Evolutionary conservation across 2,797 vertebrate species (phyloP), one percentile per base, ranked within the genome.

Genomic region (Acipenser ruthenus): DNA sequence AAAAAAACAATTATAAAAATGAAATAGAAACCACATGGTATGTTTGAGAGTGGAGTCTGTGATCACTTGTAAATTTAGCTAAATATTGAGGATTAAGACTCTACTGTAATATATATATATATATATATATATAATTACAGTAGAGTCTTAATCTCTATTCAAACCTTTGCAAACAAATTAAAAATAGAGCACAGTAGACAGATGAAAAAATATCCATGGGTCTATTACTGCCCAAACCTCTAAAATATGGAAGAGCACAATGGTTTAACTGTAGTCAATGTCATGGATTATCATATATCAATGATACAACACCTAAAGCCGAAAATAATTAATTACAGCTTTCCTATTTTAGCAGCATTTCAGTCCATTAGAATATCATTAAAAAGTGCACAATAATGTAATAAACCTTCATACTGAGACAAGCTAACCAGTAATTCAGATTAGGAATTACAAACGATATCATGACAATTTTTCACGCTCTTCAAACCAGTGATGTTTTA

Each of bases 401-500:
- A 60, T 62, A 68, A 56, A 66, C 65, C 12, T 67, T 67, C 63
- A 49, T 66, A 60, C 71, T 61, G 49, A 50, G 64, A 58, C 73
- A 15, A 7, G 55, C 78, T 80, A 72, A 75, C 72, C 61, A 7
- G 74, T 79, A 77, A 77, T 77, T 77, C 80, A 82, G 75, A 83
- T 84, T 79, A 84, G 73, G 78, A 89, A 82, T 85, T 85, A 85
- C 80, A 87, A 92, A 93, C 91, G 86, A 87, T 91, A 92, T 85
- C 85, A 89, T 84, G 68, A 84, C 84, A 78, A 80, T 85, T 86
- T 86, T 88, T 87, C 89, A 88, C 85, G 87, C 87, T 90, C 81
- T 86, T 86, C 81, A 88, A 81, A 76, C 84, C 84, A 88, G 79
- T 90, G 88, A 92, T 92, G 86, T 88, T 92, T 90, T 91, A 92